Conservation (phyloP, 2,113 vertebrate genomes). For the Phainopepla nitens region DNA sequence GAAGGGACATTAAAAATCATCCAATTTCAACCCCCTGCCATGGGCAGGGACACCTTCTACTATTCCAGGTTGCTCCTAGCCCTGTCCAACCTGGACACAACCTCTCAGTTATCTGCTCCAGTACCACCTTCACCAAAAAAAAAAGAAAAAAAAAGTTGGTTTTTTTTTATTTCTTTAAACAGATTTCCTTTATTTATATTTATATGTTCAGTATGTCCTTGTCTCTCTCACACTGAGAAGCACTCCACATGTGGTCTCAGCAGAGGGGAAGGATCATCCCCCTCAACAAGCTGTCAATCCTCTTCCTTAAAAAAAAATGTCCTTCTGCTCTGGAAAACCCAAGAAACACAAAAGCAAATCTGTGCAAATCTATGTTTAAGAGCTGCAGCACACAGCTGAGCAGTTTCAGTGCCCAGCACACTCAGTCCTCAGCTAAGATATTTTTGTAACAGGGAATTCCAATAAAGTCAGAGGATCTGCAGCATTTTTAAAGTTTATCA, state of each 20-base stretch:
- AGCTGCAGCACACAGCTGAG: background rate
- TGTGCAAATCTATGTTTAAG: background rate
- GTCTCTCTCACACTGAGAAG: background rate
- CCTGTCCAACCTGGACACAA: background rate
- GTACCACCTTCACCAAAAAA: background rate
- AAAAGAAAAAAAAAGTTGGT: too few relatives aligned
- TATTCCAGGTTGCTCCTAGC: background rate
- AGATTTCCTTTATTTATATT: background rate
- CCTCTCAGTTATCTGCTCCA: background rate
- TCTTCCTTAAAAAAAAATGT: background rate
- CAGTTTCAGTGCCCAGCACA: background rate
- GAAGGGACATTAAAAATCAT: background rate
- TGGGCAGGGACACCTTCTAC: background rate
- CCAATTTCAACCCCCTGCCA: too few relatives aligned
- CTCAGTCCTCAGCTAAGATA: background rate
- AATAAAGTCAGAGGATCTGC: background rate
- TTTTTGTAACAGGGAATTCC: background rate
- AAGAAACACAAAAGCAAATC: background rate
- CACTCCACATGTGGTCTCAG: background rate
- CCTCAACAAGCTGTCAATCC: background rate
- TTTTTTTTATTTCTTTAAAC: background rate
- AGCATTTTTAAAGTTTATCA: slow-evolving; percentile 2
- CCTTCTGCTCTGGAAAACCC: background rate
- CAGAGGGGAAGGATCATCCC: background rate
- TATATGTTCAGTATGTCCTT: background rate